Evolutionary conservation across 1,140 invertebrate genomes (phyloP).

Genomic region (Atta colombica): DNA sequence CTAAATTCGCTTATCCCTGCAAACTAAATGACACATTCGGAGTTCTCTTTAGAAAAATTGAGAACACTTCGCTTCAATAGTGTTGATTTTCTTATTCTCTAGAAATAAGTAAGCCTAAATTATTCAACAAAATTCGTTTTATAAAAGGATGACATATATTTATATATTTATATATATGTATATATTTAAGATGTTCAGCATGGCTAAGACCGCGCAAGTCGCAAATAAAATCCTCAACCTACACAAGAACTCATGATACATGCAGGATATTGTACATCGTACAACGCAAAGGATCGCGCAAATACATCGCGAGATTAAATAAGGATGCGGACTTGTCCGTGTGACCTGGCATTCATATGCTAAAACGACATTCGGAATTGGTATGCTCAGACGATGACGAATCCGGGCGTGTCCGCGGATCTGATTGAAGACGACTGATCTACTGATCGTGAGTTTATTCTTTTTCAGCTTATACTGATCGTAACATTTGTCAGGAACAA

Average conservation of each 20-base stretch:
- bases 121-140: not conserved
- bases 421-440: constrained; percentile 67
- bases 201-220: not conserved
- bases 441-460: constrained; percentile 71
- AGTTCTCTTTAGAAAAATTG: not conserved
- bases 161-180: constrained; percentile 1
- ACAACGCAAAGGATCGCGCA: constrained; percentile 15
- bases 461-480: constrained; percentile 68
- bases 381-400: constrained; percentile 74
- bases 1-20: not conserved
- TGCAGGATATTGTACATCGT: constrained; percentile 20
- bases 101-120: not conserved
- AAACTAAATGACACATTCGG: not conserved
- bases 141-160: not conserved
- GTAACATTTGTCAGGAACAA: constrained; percentile 72
- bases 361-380: constrained; percentile 64
- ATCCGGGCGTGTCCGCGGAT: constrained; percentile 75
- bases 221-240: constrained; percentile 18
- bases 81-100: too few relatives aligned
- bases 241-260: constrained; percentile 37
- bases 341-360: constrained; percentile 57
- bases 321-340: constrained; percentile 36
- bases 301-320: constrained; percentile 35
- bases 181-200: constrained; percentile 13
- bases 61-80: too few relatives aligned